A percentile compares a stretch with the other conserved stretches of the same genome.
Evolutionary conservation across 2,113 vertebrate species (phyloP).

Genomic region (Thalassarche chlororhynchos): DNA sequence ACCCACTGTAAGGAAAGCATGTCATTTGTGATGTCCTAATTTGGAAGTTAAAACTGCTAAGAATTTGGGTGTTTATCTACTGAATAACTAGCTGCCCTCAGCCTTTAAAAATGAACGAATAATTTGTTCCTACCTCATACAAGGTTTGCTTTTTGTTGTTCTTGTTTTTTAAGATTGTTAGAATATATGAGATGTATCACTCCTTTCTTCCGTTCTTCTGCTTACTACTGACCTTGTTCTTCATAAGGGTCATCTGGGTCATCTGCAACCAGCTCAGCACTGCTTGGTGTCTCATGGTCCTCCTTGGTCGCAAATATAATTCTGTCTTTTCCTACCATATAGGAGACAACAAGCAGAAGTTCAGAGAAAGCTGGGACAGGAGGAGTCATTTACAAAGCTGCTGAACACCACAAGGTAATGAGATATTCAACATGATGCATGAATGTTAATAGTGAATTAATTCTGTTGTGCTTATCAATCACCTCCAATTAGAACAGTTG

Average conservation of each 20-base stretch:
- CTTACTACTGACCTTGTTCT: slow-evolving; percentile 81
- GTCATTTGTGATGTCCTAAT: not conserved
- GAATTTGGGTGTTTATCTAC: not conserved
- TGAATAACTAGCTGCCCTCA: not conserved
- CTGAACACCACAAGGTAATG: not conserved
- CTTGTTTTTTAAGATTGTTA: not conserved
- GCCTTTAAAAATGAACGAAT: not conserved
- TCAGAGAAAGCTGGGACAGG: not conserved
- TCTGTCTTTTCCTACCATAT: slow-evolving; percentile 78
- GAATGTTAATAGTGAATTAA: not conserved
- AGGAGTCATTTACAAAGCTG: not conserved
- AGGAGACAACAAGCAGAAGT: not conserved
- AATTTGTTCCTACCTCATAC: not conserved
- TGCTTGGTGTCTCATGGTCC: slow-evolving; percentile 94
- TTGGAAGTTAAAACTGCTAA: not conserved
- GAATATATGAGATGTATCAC: not conserved
- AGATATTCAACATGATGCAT: not conserved
- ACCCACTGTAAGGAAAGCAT: not conserved
- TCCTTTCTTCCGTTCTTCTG: not conserved
- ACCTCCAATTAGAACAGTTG: not conserved
- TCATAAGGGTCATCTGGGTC: slow-evolving; percentile 96
- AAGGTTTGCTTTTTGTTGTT: not conserved
- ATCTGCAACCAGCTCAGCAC: slow-evolving; percentile 92
- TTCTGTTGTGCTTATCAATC: not conserved
- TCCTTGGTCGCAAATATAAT: slow-evolving; percentile 89